Evolutionary conservation across 2,888 invertebrate species (phyloP).

Genomic region (Adela reaumurella): DNA sequence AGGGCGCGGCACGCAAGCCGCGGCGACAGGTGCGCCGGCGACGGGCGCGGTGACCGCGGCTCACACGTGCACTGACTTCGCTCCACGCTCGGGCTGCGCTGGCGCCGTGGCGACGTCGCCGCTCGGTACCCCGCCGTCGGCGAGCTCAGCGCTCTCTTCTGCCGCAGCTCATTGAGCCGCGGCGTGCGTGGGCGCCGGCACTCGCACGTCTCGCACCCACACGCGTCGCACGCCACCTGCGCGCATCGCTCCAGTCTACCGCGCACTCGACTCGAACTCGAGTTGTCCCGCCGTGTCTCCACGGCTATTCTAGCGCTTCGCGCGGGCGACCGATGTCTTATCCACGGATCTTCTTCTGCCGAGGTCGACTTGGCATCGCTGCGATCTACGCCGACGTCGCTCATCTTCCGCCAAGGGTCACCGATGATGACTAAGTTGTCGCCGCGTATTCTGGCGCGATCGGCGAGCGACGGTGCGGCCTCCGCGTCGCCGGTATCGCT

Average conservation of each 20-base stretch:
- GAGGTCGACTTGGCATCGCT: conserved; percentile 9
- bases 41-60: conserved; percentile 23
- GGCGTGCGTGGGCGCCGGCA: conserved; percentile 22
- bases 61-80: conserved; percentile 20
- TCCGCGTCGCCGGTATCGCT: conserved; percentile 9
- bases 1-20: conserved; percentile 7
- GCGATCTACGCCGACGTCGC: conserved; percentile 25
- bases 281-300: not conserved
- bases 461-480: conserved; percentile 4
- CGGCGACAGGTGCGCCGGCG: conserved; percentile 18
- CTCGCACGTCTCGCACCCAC: conserved; percentile 26
- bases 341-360: conserved; percentile 6
- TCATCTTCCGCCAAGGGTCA: conserved; percentile 38
- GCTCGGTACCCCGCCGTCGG: conserved; percentile 15
- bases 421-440: conserved; percentile 18
- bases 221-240: conserved; percentile 25
- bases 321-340: not conserved
- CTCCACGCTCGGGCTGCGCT: not conserved
- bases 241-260: conserved; percentile 26
- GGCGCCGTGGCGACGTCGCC: conserved; percentile 4
- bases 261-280: conserved; percentile 18
- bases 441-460: conserved; percentile 15
- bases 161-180: conserved; percentile 10
- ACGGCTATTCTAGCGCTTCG: no score
- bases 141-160: conserved; percentile 14